Base-by-base conservation (phyloP, 2,113 vertebrate genomes). In the Nannospalax galili region DNA sequence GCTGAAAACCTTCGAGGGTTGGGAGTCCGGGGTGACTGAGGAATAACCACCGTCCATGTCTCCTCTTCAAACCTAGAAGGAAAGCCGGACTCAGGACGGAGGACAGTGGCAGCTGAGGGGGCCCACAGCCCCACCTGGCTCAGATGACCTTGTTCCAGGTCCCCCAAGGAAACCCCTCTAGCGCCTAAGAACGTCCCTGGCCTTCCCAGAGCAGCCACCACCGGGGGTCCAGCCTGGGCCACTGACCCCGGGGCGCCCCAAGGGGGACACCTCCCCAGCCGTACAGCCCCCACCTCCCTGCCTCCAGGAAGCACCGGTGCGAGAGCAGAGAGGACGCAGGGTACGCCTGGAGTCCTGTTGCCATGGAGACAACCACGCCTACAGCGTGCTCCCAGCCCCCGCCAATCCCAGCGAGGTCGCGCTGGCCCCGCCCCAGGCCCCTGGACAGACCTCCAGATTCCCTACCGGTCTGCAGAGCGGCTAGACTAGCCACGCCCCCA, bases 321-420 rank as follows among this genome's bases (percentile, higher is more conserved):
- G 5, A 28, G 32, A n/a, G n/a, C n/a, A n/a, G n/a, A n/a, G n/a
- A n/a, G n/a, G n/a, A n/a, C n/a, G n/a, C n/a, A n/a, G n/a, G n/a
- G n/a, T n/a, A n/a, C n/a, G n/a, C n/a, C n/a, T n/a, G n/a, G n/a
- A n/a, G n/a, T 85, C 65, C 0, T 17, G 95, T 97, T 93, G n/a
- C 96, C 97, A 37, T 87, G 95, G 98, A 96, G 84, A 96, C 87
- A 3, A 70, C 32, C 67, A 11, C 42, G 19, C 58, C 24, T 45
- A 20, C 30, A 3, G 78, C 32, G 45, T 20, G 32, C 52, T 24
- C 52, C 48, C 35, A 56, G 32, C 45, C 77, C 17, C 56, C 11
- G 69, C 24, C 62, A 86, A 86, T 86, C 84, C 8, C 20, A 70
- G 45, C 7, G 30, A 70, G 69, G 67, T 40, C 56, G 14, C 24